Conservation (phyloP, 92 coral and sea anemone genomes). For the Parazoanthus swiftii region DNA sequence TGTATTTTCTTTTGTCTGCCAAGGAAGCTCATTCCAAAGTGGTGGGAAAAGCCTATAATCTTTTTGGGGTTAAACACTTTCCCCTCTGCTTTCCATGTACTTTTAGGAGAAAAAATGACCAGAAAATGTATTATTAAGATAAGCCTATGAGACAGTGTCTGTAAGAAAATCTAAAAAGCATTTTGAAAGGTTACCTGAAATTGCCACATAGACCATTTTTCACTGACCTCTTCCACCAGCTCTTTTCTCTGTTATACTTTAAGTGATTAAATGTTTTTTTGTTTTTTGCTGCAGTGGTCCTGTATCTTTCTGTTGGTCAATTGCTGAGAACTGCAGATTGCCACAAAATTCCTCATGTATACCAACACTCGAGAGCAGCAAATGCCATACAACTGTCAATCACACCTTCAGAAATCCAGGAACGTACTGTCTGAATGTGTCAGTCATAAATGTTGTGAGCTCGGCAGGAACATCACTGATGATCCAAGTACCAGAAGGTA, state of each 20-base stretch:
- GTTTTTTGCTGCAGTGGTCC: conserved; percentile 9
- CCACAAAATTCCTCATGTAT: conserved; percentile 16
- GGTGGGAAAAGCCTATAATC: too few relatives aligned
- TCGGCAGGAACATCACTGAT: conserved; percentile 52
- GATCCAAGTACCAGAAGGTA: conserved; percentile 63
- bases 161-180: too few relatives aligned
- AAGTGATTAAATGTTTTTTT: background rate
- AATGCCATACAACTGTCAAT: conserved; percentile 43
- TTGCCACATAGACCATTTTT: too few relatives aligned
- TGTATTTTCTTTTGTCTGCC: too few relatives aligned
- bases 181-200: too few relatives aligned
- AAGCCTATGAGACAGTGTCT: too few relatives aligned
- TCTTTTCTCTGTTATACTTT: background rate
- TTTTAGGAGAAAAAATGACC: too few relatives aligned
- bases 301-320: conserved; percentile 33
- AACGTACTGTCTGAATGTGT: conserved; percentile 52
- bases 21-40: too few relatives aligned
- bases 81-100: too few relatives aligned
- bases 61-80: too few relatives aligned
- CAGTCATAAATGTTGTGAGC: conserved; percentile 70
- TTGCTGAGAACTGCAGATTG: conserved; percentile 32
- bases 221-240: too few relatives aligned
- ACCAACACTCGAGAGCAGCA: conserved; percentile 21
- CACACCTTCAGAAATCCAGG: conserved; percentile 58
- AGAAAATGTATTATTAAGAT: too few relatives aligned